Conservation (phyloP, 2,113 vertebrate genomes). For the Pseudopodoces humilis region DNA sequence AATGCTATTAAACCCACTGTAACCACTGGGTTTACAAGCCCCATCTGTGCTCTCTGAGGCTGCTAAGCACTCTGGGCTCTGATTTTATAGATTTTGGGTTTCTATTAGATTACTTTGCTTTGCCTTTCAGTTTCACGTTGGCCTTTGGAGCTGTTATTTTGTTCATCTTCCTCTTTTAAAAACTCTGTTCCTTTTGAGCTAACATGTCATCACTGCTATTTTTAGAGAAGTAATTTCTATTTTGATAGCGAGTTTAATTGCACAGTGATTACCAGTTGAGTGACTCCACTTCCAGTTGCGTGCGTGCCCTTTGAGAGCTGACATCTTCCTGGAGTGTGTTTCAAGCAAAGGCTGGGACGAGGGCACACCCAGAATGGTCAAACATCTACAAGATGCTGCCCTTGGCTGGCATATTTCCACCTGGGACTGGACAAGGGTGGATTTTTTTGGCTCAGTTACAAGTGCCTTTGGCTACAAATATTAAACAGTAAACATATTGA, state of each 20-base stretch:
- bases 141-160: neutral
- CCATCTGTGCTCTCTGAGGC: neutral
- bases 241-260: conserved; percentile 33
- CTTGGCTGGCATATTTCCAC: neutral
- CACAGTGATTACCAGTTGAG: conserved; percentile 19
- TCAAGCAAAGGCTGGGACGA: neutral
- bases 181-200: neutral
- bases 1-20: neutral
- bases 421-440: neutral
- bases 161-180: neutral
- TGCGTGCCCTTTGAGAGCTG: neutral
- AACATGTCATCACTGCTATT: neutral
- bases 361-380: neutral
- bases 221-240: conserved; percentile 45
- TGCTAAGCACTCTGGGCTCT: neutral
- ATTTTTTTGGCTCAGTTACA: neutral
- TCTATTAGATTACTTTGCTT: neutral
- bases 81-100: neutral
- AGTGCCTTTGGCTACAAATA: neutral
- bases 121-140: neutral
- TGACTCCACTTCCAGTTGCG: neutral
- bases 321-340: neutral
- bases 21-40: neutral
- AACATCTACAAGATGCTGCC: neutral
- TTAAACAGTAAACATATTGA: neutral